phyloP scores from a whole-genome alignment of 2,888 invertebrate species.

The Aplocera efformata region DNA sequence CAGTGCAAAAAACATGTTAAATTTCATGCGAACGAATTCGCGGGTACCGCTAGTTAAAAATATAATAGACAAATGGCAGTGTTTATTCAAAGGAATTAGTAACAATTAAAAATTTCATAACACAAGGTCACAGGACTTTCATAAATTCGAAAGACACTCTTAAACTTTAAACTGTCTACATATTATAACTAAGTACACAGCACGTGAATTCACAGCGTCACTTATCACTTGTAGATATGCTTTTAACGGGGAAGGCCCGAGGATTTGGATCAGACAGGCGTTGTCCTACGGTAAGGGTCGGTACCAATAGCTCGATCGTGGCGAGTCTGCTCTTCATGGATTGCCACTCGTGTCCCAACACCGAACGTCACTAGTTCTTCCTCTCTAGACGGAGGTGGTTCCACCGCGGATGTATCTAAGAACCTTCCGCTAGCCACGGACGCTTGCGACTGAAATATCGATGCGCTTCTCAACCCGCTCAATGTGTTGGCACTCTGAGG shows the following conservation, averaged over 20 bases:
- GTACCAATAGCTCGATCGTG: conserved; percentile 74
- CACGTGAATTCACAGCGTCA: conserved; percentile 55
- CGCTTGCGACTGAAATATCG: conserved; percentile 74
- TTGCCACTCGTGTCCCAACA: conserved; percentile 71
- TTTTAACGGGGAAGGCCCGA: conserved; percentile 52
- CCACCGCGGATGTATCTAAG: conserved; percentile 83
- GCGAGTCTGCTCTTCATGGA: conserved; percentile 51
- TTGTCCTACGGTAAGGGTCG: conserved; percentile 80
- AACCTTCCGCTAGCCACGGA: conserved; percentile 86
- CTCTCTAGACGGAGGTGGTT: conserved; percentile 82
- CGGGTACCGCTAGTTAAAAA: too few relatives aligned
- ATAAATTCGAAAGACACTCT: conserved; percentile 70
- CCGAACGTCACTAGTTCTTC: conserved; percentile 87
- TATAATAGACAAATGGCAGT: conserved; percentile 72
- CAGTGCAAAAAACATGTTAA: too few relatives aligned
- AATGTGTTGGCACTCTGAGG: conserved; percentile 76
- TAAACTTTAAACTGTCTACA: conserved; percentile 44
- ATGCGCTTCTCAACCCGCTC: conserved; percentile 69
- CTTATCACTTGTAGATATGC: conserved; percentile 77
- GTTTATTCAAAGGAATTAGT: conserved; percentile 70
- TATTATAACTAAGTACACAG: conserved; percentile 48
- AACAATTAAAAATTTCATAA: conserved; percentile 72
- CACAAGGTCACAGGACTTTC: conserved; percentile 61
- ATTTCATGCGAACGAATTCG: too few relatives aligned
- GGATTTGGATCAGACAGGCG: conserved; percentile 75